Evolutionary conservation across 2,888 invertebrate genomes (phyloP).

Genomic region (Leptothorax acervorum): DNA sequence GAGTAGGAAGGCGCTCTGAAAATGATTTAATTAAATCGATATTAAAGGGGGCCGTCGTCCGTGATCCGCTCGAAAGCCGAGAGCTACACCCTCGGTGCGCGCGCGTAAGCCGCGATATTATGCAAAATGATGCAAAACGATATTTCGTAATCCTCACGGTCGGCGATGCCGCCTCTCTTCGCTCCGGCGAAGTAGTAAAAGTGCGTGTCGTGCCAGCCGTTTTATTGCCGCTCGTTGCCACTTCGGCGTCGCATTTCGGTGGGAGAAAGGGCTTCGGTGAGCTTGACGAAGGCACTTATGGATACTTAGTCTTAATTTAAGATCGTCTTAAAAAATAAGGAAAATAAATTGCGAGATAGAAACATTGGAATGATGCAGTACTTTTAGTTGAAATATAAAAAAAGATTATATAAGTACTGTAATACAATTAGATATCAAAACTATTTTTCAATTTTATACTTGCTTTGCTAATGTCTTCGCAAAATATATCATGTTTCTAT

Average conservation of each 20-base stretch:
- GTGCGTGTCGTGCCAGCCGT: slow-evolving; percentile 20
- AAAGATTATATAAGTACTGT: not conserved
- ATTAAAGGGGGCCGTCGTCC: slow-evolving; percentile 28
- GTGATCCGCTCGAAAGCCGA: slow-evolving; percentile 19
- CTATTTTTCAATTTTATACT: not conserved
- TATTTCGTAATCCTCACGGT: slow-evolving; percentile 25
- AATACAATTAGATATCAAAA: not conserved
- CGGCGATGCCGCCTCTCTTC: not conserved
- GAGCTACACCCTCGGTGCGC: not conserved
- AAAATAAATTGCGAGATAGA: not conserved
- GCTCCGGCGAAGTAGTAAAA: slow-evolving; percentile 17
- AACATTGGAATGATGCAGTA: not conserved
- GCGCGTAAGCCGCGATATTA: slow-evolving; percentile 20
- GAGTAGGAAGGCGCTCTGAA: slow-evolving; percentile 16
- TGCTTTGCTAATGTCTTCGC: not conserved
- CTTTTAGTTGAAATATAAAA: not conserved
- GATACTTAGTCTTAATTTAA: slow-evolving; percentile 25
- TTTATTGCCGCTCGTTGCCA: slow-evolving; percentile 25
- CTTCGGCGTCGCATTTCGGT: not conserved
- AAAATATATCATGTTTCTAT: not conserved
- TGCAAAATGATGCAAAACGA: slow-evolving; percentile 46
- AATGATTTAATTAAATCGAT: slow-evolving; percentile 56
- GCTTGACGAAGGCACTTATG: not conserved
- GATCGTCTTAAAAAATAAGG: slow-evolving; percentile 3
- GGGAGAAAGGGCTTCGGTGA: not conserved